Evolutionary conservation across 2,113 vertebrate genomes (phyloP), one percentile per base, ranked within the genome.

Genomic region (Tapirus terrestris): DNA sequence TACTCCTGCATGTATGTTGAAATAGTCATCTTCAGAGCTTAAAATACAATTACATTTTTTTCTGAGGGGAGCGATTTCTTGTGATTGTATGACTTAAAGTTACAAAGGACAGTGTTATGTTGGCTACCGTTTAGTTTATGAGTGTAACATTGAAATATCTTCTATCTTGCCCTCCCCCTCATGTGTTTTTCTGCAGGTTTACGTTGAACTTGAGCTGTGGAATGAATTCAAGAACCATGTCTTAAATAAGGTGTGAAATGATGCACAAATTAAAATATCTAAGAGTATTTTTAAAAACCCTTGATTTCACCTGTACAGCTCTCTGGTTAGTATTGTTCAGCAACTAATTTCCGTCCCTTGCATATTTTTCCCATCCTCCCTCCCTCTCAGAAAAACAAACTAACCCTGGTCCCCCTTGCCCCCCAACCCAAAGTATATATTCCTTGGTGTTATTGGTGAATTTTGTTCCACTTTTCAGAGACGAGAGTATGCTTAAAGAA

Each of bases 401-500:
- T 53, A 43, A 18, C 33, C 51, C 20, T 60, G 20, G 7, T 70
- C 12, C 31, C 5, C 18, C 48, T 10, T 10, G 10, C 48, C 48
- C 36, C 48, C 5, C 27, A 63, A 77, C n/a, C 23, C 25, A 27
- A 9, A 23, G 29, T 75, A 6, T 77, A 20, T 13, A 12, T 70
- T 94, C 84, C 18, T 90, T 65, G 12, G 17, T 83, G 67, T 31
- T 72, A 56, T 6, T 94, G 43, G 63, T 31, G 58, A 67, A 75
- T 85, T 94, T 65, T 81, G 58, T 67, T 86, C 58, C 80, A 18
- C 63, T 56, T 89, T 93, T 97, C 25, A 89, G 60, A 89, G 73
- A 68, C 48, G n/a, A 73, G 17, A 75, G n/a, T 48, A 65, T 68
- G 60, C 39, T 31, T 95, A 61, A 45, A 61, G 63, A 68, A 75